Percentiles rank a stretch among this genome's conserved stretches.
Conservation (phyloP, 2,888 invertebrate species). For the Anoncus sp. region DNA sequence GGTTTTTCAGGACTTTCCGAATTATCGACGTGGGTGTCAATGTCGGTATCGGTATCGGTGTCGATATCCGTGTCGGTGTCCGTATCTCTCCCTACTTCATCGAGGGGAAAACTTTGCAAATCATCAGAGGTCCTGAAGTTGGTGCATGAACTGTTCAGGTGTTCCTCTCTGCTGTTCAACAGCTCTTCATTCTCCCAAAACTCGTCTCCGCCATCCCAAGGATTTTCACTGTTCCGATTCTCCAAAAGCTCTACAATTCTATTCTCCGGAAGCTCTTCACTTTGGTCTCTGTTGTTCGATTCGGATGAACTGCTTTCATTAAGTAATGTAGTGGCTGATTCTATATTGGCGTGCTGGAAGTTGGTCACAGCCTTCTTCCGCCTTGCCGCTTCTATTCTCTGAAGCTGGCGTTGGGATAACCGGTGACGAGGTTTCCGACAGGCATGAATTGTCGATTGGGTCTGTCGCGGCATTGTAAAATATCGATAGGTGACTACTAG, state of each 20-base stretch:
- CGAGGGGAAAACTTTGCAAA: no score
- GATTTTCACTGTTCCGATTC: not conserved
- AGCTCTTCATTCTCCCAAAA: constrained; percentile 4
- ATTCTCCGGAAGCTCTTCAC: not conserved
- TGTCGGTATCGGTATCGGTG: not conserved
- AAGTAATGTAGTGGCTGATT: not conserved
- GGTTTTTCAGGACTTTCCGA: not conserved
- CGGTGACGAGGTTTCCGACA: not conserved
- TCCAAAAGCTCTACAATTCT: not conserved
- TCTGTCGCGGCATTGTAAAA: not conserved
- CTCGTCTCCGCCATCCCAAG: not conserved
- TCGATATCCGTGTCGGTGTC: constrained; percentile 6
- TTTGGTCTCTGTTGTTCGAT: not conserved
- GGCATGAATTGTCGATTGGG: constrained; percentile 2
- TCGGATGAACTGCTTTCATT: not conserved
- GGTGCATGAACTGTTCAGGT: not conserved
- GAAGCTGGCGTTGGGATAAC: constrained; percentile 37
- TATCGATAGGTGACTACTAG: not conserved
- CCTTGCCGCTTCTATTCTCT: constrained; percentile 15
- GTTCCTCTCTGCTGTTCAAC: not conserved
- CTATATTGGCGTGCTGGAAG: constrained; percentile 7
- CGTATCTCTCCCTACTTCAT: no score
- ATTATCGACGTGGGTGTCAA: constrained; percentile 8
- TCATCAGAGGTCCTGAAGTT: no score
- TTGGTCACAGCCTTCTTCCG: not conserved